Percentiles rank a stretch among this genome's conserved stretches.
Conservation (phyloP, 2,888 invertebrate species). For the Eupithecia subumbrata region DNA sequence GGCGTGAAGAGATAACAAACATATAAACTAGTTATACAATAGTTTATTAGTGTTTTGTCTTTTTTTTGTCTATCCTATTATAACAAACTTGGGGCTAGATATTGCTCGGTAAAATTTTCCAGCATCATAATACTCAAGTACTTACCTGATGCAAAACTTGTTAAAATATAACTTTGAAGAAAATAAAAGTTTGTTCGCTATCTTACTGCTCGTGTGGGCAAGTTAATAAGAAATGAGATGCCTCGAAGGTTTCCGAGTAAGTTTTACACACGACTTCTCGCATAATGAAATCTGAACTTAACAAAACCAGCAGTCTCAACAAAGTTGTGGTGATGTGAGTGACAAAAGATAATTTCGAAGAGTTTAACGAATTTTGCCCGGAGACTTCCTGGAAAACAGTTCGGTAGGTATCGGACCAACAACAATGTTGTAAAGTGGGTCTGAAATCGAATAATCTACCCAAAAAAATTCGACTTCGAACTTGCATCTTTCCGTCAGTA, state of each 20-base stretch:
- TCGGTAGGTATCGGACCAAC: neutral
- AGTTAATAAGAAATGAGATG: conserved; percentile 11
- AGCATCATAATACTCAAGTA: neutral
- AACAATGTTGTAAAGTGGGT: neutral
- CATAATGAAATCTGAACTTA: conserved; percentile 7
- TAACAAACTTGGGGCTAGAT: neutral
- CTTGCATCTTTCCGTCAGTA: no score
- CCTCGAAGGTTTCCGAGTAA: conserved; percentile 3
- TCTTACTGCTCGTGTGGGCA: conserved; percentile 1
- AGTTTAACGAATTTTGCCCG: neutral
- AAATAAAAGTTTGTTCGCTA: conserved; percentile 8
- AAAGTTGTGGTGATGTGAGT: neutral
- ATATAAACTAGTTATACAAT: neutral
- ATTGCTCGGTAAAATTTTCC: neutral
- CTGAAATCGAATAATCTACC: no score
- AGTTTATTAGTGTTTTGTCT: neutral
- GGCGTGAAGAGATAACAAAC: neutral
- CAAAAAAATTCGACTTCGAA: no score
- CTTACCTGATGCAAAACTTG: neutral
- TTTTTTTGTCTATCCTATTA: neutral
- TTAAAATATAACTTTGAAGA: conserved; percentile 4
- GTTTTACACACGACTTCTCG: conserved; percentile 1
- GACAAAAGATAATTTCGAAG: neutral
- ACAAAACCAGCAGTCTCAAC: neutral
- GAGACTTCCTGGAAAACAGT: neutral